Evolutionary conservation across 1,140 invertebrate genomes (phyloP).

Genomic region (Trichonephila clavipes): DNA sequence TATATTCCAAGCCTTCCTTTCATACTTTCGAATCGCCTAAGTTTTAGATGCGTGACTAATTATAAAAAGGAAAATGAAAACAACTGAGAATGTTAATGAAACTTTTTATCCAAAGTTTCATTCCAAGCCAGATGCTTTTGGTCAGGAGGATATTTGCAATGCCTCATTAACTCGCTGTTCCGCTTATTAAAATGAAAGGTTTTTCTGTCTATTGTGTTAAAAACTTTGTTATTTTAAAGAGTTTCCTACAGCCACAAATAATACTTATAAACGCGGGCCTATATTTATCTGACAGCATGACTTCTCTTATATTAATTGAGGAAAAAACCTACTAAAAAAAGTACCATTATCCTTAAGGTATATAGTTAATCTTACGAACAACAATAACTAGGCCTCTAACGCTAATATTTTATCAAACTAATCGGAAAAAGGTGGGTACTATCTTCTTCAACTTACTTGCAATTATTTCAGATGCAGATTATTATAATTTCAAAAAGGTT

Average conservation of each 20-base stretch:
- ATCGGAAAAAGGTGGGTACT: not conserved
- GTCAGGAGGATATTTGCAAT: not conserved
- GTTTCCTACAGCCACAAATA: not conserved
- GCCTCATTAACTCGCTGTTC: conserved; percentile 31
- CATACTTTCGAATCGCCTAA: not conserved
- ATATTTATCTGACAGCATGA: not conserved
- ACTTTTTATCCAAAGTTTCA: not conserved
- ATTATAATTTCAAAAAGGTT: no score
- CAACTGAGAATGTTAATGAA: conserved; percentile 38
- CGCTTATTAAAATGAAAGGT: conserved; percentile 14
- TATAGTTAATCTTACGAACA: not conserved
- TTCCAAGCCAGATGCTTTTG: not conserved
- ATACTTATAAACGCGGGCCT: not conserved
- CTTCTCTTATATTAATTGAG: not conserved
- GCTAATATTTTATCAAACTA: not conserved
- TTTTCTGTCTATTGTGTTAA: not conserved
- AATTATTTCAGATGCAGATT: no score
- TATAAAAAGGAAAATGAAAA: conserved; percentile 19
- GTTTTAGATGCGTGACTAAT: conserved; percentile 41
- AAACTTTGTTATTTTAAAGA: conserved; percentile 26
- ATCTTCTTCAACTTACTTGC: no score
- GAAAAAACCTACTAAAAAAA: not conserved
- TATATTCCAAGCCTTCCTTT: not conserved
- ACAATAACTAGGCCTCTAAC: not conserved
- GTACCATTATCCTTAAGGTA: not conserved